Conservation (phyloP, 2,113 vertebrate species). For the Charina bottae region DNA sequence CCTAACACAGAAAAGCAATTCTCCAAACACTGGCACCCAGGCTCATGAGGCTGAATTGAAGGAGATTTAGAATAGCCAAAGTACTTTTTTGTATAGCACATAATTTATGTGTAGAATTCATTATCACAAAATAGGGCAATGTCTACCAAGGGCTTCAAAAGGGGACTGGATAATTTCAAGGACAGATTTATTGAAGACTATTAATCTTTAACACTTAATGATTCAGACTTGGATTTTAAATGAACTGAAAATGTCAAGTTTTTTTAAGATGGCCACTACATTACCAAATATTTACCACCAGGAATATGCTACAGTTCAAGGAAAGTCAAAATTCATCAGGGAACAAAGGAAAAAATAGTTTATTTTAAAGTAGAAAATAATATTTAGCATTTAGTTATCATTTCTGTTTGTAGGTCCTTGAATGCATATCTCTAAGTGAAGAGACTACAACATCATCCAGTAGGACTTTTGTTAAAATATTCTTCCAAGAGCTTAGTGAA, state of each 20-base stretch:
- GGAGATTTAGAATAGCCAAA: neutral
- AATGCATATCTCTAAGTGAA: slow-evolving; percentile 93
- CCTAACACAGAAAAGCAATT: neutral
- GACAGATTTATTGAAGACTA: neutral
- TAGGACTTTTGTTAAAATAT: slow-evolving; percentile 98
- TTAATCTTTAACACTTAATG: neutral
- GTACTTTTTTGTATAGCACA: neutral
- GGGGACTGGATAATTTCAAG: neutral
- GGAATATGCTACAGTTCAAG: neutral
- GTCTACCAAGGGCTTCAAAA: neutral
- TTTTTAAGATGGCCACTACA: neutral
- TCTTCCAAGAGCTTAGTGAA: slow-evolving; percentile 98
- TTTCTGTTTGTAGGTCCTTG: slow-evolving; percentile 84
- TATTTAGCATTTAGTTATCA: neutral
- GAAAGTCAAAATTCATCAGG: neutral
- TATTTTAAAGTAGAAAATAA: neutral
- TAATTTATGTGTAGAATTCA: neutral
- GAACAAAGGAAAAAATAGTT: neutral
- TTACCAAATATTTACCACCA: neutral
- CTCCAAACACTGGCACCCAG: neutral
- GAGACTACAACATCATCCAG: slow-evolving; percentile 98
- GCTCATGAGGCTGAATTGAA: neutral
- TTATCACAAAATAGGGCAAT: neutral
- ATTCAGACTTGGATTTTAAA: neutral
- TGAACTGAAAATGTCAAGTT: neutral